Percentiles rank a stretch among this genome's conserved stretches.
Evolutionary conservation across 1,140 invertebrate species (phyloP).

Genomic region (Yoshiicerus persimilis): DNA sequence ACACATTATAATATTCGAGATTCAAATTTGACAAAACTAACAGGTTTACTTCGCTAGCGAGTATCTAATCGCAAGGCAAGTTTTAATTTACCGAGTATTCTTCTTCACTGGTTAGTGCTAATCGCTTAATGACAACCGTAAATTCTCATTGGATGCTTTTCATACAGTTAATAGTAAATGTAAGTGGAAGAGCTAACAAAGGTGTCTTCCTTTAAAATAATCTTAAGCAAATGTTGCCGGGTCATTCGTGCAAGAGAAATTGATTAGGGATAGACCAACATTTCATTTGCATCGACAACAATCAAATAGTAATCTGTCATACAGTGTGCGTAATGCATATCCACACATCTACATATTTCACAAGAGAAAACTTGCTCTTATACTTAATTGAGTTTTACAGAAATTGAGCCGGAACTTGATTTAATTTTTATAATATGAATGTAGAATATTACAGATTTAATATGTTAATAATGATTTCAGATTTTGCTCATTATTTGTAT

Average conservation of each 20-base stretch:
- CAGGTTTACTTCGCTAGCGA: not conserved
- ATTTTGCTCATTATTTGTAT: not conserved
- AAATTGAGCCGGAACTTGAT: not conserved
- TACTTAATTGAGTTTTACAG: not conserved
- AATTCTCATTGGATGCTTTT: not conserved
- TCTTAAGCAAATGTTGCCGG: not conserved
- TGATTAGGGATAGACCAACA: not conserved
- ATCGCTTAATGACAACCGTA: not conserved
- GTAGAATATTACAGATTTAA: not conserved
- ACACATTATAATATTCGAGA: not conserved
- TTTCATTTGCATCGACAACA: not conserved
- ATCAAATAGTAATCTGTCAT: not conserved
- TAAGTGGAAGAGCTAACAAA: too few relatives aligned
- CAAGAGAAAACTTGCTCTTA: not conserved
- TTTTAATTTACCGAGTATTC: not conserved
- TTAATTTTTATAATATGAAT: not conserved
- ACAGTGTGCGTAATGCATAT: not conserved
- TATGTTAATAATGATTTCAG: not conserved
- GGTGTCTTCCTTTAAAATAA: not conserved
- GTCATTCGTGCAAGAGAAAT: not conserved
- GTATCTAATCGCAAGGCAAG: not conserved
- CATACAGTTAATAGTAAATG: not conserved
- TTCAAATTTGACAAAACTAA: not conserved
- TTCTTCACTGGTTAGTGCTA: not conserved
- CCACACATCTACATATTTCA: not conserved